A percentile compares a stretch with the other conserved stretches of the same genome.
phyloP scores from a whole-genome alignment of 2,888 invertebrate genomes.

The Acholoe squamosa region DNA sequence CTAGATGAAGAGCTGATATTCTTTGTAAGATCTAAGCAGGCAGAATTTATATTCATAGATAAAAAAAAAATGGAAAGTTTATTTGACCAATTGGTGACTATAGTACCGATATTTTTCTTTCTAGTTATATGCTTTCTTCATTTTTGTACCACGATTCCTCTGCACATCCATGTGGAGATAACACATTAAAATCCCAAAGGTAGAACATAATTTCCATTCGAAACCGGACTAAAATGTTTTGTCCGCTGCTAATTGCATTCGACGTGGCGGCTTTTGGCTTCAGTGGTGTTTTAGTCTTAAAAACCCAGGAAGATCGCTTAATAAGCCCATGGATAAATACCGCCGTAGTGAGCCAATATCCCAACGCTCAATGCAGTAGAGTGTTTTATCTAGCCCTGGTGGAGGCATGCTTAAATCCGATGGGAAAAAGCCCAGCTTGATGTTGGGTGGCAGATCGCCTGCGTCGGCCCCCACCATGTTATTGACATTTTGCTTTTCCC shows the following conservation, averaged over 20 bases:
- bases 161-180: neutral
- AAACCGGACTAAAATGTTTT: neutral
- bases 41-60: too few species aligned
- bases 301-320: neutral
- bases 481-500: conserved; percentile 28
- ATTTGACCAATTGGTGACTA: too few species aligned
- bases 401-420: neutral
- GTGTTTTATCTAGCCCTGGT: neutral
- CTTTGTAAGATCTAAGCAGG: too few species aligned
- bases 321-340: conserved; percentile 12
- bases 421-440: neutral
- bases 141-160: too few species aligned
- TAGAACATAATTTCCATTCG: neutral
- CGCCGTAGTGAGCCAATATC: neutral
- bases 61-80: too few species aligned
- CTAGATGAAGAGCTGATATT: too few species aligned
- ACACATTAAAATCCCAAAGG: neutral
- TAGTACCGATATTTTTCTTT: too few species aligned
- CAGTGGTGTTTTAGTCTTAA: neutral
- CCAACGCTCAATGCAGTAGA: neutral
- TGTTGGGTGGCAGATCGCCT: neutral
- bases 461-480: neutral
- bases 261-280: neutral
- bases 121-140: too few species aligned
- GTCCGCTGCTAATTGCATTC: neutral